Conservation (phyloP, 2,888 invertebrate genomes). For the Watsonalla binaria region DNA sequence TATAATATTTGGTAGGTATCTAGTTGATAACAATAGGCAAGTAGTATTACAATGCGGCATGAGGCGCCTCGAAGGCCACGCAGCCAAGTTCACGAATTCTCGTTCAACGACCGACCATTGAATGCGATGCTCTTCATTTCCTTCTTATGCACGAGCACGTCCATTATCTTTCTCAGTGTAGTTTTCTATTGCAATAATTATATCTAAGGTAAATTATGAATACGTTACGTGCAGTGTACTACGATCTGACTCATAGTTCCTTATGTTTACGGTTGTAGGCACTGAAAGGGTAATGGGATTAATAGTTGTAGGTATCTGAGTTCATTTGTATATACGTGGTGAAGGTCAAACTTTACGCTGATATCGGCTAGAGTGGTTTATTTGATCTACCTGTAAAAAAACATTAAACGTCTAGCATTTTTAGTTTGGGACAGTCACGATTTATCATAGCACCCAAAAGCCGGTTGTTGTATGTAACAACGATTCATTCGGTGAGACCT, state of each 20-base stretch:
- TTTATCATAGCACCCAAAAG: too few relatives aligned
- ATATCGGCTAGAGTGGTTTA: neutral
- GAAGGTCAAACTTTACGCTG: neutral
- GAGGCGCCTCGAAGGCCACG: constrained; percentile 52
- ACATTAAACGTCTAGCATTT: too few relatives aligned
- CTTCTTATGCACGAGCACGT: constrained; percentile 2
- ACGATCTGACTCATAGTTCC: neutral
- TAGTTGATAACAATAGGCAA: constrained; percentile 31
- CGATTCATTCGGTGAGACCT: too few relatives aligned
- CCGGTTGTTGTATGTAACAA: too few relatives aligned
- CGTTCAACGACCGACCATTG: constrained; percentile 69
- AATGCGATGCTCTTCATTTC: constrained; percentile 49
- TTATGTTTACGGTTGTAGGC: neutral
- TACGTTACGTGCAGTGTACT: neutral
- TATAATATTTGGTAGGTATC: constrained; percentile 3
- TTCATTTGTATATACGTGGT: neutral
- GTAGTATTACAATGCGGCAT: constrained; percentile 44
- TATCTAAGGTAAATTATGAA: neutral
- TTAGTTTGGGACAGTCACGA: too few relatives aligned
- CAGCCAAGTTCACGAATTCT: constrained; percentile 63
- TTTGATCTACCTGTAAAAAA: too few relatives aligned
- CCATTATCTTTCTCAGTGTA: constrained; percentile 5
- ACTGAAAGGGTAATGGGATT: neutral
- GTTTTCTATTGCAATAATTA: neutral
- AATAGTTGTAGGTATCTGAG: neutral